phyloP scores from a whole-genome alignment of 2,888 invertebrate genomes.

The Oscheius sp. region DNA sequence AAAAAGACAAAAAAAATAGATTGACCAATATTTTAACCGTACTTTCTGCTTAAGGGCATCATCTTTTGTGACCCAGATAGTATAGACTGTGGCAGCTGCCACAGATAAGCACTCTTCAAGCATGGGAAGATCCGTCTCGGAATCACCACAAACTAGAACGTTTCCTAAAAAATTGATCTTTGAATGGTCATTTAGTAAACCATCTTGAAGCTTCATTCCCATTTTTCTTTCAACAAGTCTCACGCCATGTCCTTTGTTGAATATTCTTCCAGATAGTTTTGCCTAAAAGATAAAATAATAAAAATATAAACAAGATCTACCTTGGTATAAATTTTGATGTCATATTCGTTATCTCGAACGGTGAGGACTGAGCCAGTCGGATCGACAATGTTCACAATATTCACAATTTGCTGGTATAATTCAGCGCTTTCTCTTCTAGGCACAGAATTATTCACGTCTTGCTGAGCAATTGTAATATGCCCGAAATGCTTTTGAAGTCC shows the following conservation, averaged over 20 bases:
- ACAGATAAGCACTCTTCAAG: constrained; percentile 60
- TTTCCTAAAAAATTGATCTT: constrained; percentile 37
- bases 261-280: constrained; percentile 55
- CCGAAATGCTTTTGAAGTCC: constrained; percentile 67
- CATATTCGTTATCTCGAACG: constrained; percentile 57
- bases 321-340: constrained; percentile 63
- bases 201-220: constrained; percentile 51
- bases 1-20: too few species aligned
- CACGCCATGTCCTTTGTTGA: constrained; percentile 67
- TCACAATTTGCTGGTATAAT: constrained; percentile 22
- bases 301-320: constrained; percentile 24
- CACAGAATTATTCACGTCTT: constrained; percentile 57
- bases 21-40: too few species aligned
- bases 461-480: constrained; percentile 62
- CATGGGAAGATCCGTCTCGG: constrained; percentile 65
- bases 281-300: constrained; percentile 29
- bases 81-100: constrained; percentile 51
- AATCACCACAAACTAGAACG: constrained; percentile 63
- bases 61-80: constrained; percentile 62
- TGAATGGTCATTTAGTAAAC: not conserved
- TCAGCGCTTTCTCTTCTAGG: constrained; percentile 29
- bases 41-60: constrained; percentile 47
- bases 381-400: constrained; percentile 58
- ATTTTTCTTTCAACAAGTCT: constrained; percentile 50
- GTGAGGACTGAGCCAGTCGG: constrained; percentile 53